A percentile compares a stretch with the other conserved stretches of the same genome.
These are phyloP conservation scores for Littorina saxatilis DNA, from an alignment of 1,140 invertebrate genomes.

Conservation along the genomic window DNA sequence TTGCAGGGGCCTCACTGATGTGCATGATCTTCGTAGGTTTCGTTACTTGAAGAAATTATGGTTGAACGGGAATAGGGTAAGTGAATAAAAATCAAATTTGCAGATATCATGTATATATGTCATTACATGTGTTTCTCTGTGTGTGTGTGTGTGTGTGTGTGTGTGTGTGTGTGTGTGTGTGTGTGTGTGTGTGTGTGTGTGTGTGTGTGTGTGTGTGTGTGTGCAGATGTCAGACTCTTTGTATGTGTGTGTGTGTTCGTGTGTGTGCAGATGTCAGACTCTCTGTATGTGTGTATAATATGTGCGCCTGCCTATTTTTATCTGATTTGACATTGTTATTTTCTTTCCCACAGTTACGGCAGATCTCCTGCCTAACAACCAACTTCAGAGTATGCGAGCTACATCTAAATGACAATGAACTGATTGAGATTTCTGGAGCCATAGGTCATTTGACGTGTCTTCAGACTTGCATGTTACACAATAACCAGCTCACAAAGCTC, in stretches of 20 bases:
- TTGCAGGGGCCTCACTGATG: constrained; percentile 60
- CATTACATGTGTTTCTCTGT: not conserved
- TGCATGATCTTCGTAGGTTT: constrained; percentile 60
- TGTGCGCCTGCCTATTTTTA: not conserved
- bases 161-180: not conserved
- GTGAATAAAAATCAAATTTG: not conserved
- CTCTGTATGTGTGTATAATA: too few relatives aligned
- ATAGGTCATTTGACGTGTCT: constrained; percentile 68
- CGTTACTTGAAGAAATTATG: constrained; percentile 64
- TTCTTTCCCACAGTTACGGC: constrained; percentile 57
- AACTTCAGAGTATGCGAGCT: constrained; percentile 68
- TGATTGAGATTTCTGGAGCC: constrained; percentile 65
- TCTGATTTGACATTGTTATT: not conserved
- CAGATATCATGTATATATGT: not conserved
- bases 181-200: constrained; percentile 13
- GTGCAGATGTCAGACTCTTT: not conserved
- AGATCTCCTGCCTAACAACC: constrained; percentile 55
- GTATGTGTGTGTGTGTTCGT: not conserved
- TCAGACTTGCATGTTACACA: constrained; percentile 66
- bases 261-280: not conserved
- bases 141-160: constrained; percentile 8
- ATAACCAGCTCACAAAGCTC: constrained; percentile 71
- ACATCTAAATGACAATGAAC: constrained; percentile 69
- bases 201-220: not conserved
- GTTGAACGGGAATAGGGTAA: constrained; percentile 71